Base-by-base conservation (phyloP, 1,140 invertebrate species). In the Microplitis demolitor region DNA sequence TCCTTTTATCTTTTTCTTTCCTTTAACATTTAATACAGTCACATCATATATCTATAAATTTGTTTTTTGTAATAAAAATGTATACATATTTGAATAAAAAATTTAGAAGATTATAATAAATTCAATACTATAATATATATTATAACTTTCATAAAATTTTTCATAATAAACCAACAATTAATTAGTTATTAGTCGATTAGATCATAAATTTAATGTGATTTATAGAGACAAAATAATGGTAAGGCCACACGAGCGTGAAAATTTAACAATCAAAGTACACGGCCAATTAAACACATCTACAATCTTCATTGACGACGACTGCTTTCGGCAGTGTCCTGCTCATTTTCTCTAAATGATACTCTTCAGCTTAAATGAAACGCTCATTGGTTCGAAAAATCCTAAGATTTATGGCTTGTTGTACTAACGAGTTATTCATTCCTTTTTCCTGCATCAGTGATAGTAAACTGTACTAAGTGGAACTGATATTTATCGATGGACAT, bases 1-100 rank as follows among this genome's bases (percentile, higher is more conserved):
- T 51, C 35, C 45, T 62, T 66, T 51, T 35, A 51, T 71, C 53
- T 71, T 66, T 24, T 51, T 71, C 14, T 45, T 64, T 69, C 33
- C 39, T 74, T 69, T 54, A 51, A 33, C 45, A 60, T 53, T 63
- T 14, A 13, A 37, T 61, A 66, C 67, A 45, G 60, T 16, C 62
- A 35, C 37, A 33, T 60, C 70, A n/a, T 34, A 69, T 66, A 45
- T 64, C 62, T 37, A 64, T 64, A 35, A 39, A 37, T 34, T 34
- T 64, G 4, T 61, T 1, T 24, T 33, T 31, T 61, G 3, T 13
- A 3, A 61, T 61, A 61, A 45, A 45, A 45, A 45, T 11, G 2
- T 45, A 11, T 45, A 56, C 53, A 9, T 24, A 16, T 56, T 56
- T 14, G 2, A 6, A 58, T 58, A n/a, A 31, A 31, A 58, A 24